Evolutionary conservation across 2,113 vertebrate species (phyloP).

Genomic region (Hiodon tergisus): DNA sequence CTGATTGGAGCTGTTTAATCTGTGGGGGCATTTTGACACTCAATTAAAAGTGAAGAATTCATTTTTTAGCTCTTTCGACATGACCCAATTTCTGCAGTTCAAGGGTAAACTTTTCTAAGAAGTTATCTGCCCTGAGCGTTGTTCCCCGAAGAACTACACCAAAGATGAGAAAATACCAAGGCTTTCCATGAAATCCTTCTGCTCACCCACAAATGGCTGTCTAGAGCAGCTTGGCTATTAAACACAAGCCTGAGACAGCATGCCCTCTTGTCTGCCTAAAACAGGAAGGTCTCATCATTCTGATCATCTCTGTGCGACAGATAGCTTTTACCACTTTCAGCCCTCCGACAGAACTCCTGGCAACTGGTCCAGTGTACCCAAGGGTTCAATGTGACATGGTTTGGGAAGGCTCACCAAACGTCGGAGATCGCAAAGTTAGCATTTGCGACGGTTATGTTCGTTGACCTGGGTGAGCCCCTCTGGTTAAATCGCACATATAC

Average conservation of each 20-base stretch:
- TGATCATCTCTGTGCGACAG: too few species aligned
- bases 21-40: slow-evolving; percentile 60
- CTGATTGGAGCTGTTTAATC: slow-evolving; percentile 63
- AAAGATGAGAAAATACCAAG: neutral
- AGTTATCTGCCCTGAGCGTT: neutral
- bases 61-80: neutral
- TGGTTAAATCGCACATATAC: too few species aligned
- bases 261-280: neutral
- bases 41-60: slow-evolving; percentile 68
- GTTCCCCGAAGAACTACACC: neutral
- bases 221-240: neutral
- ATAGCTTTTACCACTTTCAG: too few species aligned
- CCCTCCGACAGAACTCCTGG: too few species aligned
- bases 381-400: too few species aligned
- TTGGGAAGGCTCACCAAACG: too few species aligned
- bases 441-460: too few species aligned
- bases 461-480: too few species aligned
- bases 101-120: neutral
- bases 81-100: slow-evolving; percentile 24
- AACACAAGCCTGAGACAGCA: neutral
- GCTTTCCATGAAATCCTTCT: neutral
- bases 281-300: too few species aligned
- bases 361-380: too few species aligned
- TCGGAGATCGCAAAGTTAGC: too few species aligned
- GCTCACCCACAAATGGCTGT: neutral